Evolutionary conservation across 2,797 vertebrate species (phyloP).

Genomic region (Echiichthys vipera): DNA sequence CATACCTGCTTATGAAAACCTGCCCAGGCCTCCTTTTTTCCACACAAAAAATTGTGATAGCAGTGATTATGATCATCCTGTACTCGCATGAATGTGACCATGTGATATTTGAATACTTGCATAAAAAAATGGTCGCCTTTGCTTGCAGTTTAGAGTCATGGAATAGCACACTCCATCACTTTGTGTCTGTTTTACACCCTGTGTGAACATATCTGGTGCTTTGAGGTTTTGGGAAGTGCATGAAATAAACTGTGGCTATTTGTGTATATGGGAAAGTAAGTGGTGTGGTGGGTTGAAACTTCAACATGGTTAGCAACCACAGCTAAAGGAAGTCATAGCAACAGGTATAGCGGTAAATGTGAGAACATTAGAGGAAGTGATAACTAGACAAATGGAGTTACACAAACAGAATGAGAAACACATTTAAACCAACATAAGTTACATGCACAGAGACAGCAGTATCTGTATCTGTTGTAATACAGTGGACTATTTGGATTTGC

Average conservation of each 20-base stretch:
- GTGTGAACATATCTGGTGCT: background rate
- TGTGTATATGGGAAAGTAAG: background rate
- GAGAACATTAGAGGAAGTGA: background rate
- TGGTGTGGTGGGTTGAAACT: background rate
- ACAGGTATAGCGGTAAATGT: background rate
- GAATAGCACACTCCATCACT: background rate
- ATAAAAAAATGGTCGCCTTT: too few relatives aligned
- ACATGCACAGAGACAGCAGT: background rate
- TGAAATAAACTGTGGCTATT: background rate
- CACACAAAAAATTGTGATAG: too few relatives aligned
- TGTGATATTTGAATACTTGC: too few relatives aligned
- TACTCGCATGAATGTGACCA: too few relatives aligned
- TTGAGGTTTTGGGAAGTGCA: background rate
- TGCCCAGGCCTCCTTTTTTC: too few relatives aligned
- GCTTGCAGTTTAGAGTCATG: too few relatives aligned
- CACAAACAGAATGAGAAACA: background rate
- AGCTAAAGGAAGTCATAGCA: background rate
- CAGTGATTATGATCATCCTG: too few relatives aligned
- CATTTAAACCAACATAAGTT: background rate
- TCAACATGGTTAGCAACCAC: background rate
- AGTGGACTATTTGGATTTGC: slow-evolving; percentile 1
- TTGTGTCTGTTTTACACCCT: background rate
- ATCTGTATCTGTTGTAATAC: slow-evolving; percentile 12
- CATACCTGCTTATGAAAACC: too few relatives aligned
- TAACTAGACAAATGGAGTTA: background rate